These are phyloP conservation scores for Eupleurogrammus muticus DNA, from an alignment of 2,797 vertebrate genomes.

Conservation along the genomic window DNA sequence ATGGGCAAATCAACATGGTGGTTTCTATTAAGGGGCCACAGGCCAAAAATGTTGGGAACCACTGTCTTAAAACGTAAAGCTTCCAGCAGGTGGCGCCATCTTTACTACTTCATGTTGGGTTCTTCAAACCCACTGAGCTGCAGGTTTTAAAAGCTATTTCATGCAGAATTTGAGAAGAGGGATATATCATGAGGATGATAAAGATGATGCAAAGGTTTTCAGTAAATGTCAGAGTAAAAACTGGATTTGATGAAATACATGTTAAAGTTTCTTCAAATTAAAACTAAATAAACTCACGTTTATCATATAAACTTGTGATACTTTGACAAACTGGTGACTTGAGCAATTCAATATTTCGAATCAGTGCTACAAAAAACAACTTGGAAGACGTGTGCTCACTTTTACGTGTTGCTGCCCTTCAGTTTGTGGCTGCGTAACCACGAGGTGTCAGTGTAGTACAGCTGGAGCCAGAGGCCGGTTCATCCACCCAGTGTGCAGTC, in stretches of 20 bases:
- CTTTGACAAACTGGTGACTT: too few relatives aligned
- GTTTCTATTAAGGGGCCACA: too few relatives aligned
- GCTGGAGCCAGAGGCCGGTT: background rate
- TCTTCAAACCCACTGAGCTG: background rate
- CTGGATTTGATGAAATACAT: too few relatives aligned
- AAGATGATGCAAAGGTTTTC: too few relatives aligned
- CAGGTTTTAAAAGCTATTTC: background rate
- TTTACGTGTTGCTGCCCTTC: background rate
- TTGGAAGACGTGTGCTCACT: background rate
- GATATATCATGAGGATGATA: background rate
- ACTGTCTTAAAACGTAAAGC: background rate
- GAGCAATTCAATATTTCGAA: background rate
- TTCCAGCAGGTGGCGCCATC: background rate
- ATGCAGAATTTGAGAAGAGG: background rate
- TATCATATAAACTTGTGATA: background rate
- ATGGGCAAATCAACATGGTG: too few relatives aligned
- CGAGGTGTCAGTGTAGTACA: constrained; percentile 45
- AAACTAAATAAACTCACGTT: too few relatives aligned
- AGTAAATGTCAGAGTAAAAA: background rate
- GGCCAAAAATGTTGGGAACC: too few relatives aligned
- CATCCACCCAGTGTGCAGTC: too few relatives aligned
- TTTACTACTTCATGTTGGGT: too few relatives aligned
- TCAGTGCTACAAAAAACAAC: background rate
- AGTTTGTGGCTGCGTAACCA: constrained; percentile 4
- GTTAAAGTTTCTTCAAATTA: too few relatives aligned